Conservation (phyloP, 1,140 invertebrate species). For the Drosophila kikkawai region DNA sequence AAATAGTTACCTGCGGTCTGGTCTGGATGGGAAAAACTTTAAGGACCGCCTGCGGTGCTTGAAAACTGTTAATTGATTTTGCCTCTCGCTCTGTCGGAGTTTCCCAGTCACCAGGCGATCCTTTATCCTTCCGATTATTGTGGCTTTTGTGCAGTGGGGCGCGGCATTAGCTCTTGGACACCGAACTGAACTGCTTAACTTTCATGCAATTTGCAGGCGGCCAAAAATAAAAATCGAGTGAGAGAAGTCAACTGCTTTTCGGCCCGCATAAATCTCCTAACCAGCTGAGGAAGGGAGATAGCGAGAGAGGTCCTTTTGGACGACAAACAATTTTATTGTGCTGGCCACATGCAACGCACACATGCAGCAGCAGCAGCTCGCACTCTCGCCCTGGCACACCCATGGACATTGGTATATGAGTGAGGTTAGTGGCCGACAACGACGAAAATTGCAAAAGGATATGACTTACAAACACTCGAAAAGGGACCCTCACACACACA, state of each 20-base stretch:
- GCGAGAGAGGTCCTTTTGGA: conserved; percentile 56
- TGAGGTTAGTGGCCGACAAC: conserved; percentile 74
- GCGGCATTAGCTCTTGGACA: conserved; percentile 75
- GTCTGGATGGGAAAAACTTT: conserved; percentile 21
- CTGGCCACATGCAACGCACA: conserved; percentile 34
- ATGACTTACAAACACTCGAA: conserved; percentile 62
- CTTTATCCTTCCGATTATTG: conserved; percentile 54
- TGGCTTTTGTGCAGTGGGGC: conserved; percentile 74
- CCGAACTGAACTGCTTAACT: conserved; percentile 77
- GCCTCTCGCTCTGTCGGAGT: conserved; percentile 40
- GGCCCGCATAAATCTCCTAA: conserved; percentile 69
- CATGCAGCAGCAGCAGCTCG: conserved; percentile 11
- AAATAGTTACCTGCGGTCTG: background rate
- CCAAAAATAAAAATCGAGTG: conserved; percentile 23
- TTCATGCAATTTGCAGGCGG: conserved; percentile 75
- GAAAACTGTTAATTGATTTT: conserved; percentile 80
- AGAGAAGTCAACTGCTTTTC: conserved; percentile 68
- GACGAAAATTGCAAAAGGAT: conserved; percentile 81
- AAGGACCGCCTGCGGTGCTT: conserved; percentile 48
- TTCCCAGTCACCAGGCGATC: conserved; percentile 16
- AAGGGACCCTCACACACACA: conserved; percentile 13
- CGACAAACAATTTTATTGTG: conserved; percentile 83
- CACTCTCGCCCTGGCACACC: conserved; percentile 29
- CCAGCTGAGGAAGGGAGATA: conserved; percentile 25
- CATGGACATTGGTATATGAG: conserved; percentile 69